These are phyloP conservation scores for Epicauta chinensis DNA, from an alignment of 1,140 invertebrate species.

Conservation along the genomic window DNA sequence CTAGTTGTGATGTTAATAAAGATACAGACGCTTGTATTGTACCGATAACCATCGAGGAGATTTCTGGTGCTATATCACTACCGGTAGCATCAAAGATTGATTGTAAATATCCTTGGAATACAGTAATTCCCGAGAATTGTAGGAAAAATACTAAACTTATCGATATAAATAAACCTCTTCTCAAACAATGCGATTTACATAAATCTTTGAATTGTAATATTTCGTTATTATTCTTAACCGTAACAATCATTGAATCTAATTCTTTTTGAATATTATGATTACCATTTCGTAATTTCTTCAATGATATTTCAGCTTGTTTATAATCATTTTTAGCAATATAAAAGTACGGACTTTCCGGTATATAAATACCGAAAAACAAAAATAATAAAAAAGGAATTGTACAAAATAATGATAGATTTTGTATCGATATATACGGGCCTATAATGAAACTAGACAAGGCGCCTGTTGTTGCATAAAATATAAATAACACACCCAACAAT, in stretches of 20 bases:
- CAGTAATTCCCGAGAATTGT: constrained; percentile 73
- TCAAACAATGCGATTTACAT: constrained; percentile 18
- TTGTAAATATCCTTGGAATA: constrained; percentile 72
- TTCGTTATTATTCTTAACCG: constrained; percentile 10
- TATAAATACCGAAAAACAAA: constrained; percentile 44
- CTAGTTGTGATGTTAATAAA: too few relatives aligned
- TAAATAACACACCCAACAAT: constrained; percentile 16
- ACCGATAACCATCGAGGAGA: too few relatives aligned
- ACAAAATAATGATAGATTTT: constrained; percentile 45
- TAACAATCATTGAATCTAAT: constrained; percentile 1
- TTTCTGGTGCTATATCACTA: too few relatives aligned
- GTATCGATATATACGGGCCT: constrained; percentile 53
- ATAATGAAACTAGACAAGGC: constrained; percentile 46
- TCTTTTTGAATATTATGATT: not conserved
- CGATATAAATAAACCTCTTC: constrained; percentile 45
- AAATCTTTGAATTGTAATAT: constrained; percentile 16
- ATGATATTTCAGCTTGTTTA: constrained; percentile 10
- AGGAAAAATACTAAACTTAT: constrained; percentile 48
- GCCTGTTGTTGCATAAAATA: constrained; percentile 19
- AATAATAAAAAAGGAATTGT: constrained; percentile 45
- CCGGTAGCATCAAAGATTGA: constrained; percentile 60
- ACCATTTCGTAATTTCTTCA: constrained; percentile 3
- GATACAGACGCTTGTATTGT: constrained; percentile 47
- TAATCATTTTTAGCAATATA: too few relatives aligned
- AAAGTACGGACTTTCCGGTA: too few relatives aligned